A percentile compares a stretch with the other conserved stretches of the same genome.
Evolutionary conservation across 2,888 invertebrate genomes (phyloP).

Genomic region (Caenorhabditis wallacei): DNA sequence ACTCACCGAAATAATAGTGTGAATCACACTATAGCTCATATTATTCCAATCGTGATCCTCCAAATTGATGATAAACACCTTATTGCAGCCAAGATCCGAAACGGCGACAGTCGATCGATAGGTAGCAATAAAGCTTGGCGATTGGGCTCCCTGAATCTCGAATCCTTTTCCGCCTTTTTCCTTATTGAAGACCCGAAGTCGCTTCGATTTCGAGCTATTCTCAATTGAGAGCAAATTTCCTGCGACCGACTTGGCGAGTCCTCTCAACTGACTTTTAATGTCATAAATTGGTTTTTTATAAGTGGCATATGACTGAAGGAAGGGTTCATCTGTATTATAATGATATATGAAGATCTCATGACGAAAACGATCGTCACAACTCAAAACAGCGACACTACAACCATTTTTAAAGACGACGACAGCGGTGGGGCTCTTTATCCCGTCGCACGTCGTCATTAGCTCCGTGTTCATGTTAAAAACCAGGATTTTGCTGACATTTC

Average conservation of each 20-base stretch:
- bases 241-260: conserved; percentile 26
- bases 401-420: conserved; percentile 30
- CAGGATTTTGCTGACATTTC: conserved; percentile 16
- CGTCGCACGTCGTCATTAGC: neutral
- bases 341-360: conserved; percentile 30
- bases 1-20: neutral
- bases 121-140: conserved; percentile 44
- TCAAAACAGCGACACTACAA: conserved; percentile 18
- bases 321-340: neutral
- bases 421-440: conserved; percentile 18
- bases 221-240: conserved; percentile 33
- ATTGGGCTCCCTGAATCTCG: neutral
- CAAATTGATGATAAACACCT: conserved; percentile 36
- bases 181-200: conserved; percentile 35
- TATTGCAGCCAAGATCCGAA: conserved; percentile 45
- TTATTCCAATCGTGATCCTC: conserved; percentile 36
- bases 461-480: neutral
- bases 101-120: conserved; percentile 32
- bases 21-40: neutral
- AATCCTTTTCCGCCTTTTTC: conserved; percentile 11
- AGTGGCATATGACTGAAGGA: neutral
- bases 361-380: neutral
- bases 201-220: neutral
- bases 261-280: conserved; percentile 25
- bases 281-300: conserved; percentile 9